These are phyloP conservation scores for Illadopsis cleaveri DNA, from an alignment of 2,113 vertebrate species.

Conservation along the genomic window DNA sequence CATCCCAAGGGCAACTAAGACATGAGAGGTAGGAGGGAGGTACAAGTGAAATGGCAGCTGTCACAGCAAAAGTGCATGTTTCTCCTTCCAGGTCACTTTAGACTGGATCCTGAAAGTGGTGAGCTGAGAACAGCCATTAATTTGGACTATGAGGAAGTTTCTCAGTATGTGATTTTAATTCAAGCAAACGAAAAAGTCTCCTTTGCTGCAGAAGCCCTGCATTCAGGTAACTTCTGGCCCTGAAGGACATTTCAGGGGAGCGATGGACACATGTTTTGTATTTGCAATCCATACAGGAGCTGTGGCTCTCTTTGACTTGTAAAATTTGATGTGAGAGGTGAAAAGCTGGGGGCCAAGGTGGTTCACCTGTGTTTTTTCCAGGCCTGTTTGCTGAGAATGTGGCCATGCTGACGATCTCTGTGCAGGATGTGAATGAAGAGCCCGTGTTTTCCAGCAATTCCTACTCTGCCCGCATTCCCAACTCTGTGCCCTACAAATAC, in stretches of 20 bases:
- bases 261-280: fast-evolving
- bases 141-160: conserved; percentile 43
- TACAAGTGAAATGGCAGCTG: not conserved
- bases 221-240: conserved; percentile 19
- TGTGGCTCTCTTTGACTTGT: not conserved
- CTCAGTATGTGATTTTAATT: conserved; percentile 55
- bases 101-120: conserved; percentile 41
- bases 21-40: not conserved
- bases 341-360: not conserved
- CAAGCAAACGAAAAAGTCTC: not conserved
- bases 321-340: not conserved
- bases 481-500: conserved; percentile 68
- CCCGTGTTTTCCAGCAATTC: conserved; percentile 53
- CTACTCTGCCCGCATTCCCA: conserved; percentile 71
- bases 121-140: conserved; percentile 56
- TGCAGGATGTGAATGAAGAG: conserved; percentile 71
- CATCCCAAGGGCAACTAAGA: not conserved
- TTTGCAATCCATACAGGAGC: not conserved
- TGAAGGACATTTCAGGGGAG: not conserved
- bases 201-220: not conserved
- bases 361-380: not conserved
- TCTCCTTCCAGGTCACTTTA: conserved; percentile 57
- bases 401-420: not conserved
- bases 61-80: not conserved
- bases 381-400: conserved; percentile 9